phyloP scores from a whole-genome alignment of 2,113 vertebrate species.

The Anser cygnoides region DNA sequence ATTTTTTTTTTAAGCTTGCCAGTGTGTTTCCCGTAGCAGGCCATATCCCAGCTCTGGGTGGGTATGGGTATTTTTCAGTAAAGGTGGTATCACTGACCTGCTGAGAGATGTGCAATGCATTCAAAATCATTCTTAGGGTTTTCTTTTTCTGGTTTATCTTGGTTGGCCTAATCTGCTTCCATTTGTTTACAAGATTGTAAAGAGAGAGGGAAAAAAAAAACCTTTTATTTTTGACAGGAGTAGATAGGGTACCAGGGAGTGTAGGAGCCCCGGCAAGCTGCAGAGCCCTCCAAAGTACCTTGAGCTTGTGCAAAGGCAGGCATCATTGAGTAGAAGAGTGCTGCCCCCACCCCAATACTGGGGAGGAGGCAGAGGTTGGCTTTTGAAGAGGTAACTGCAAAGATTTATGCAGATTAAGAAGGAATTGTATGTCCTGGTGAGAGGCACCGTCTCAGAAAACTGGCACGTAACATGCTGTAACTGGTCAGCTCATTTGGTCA shows the following conservation, averaged over 20 bases:
- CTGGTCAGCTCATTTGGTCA: background rate
- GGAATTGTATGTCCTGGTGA: background rate
- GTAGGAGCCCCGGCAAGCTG: background rate
- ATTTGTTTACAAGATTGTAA: background rate
- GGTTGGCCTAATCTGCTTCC: background rate
- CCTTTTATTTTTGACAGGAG: background rate
- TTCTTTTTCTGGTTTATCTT: background rate
- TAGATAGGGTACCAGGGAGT: background rate
- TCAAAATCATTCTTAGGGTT: background rate
- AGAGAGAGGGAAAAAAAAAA: background rate
- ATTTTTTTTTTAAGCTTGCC: background rate
- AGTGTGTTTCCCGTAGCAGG: accelerated
- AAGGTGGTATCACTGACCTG: background rate
- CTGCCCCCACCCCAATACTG: background rate
- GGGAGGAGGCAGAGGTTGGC: background rate
- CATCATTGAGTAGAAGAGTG: background rate
- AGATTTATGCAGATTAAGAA: background rate
- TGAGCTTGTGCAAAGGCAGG: background rate
- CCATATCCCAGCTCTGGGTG: background rate
- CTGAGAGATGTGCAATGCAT: background rate
- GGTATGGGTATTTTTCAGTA: background rate
- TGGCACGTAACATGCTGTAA: background rate
- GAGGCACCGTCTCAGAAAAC: background rate
- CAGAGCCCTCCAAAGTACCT: background rate
- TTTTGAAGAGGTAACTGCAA: background rate